Evolutionary conservation across 2,113 vertebrate genomes (phyloP).

Genomic region (Erythrolamprus reginae): DNA sequence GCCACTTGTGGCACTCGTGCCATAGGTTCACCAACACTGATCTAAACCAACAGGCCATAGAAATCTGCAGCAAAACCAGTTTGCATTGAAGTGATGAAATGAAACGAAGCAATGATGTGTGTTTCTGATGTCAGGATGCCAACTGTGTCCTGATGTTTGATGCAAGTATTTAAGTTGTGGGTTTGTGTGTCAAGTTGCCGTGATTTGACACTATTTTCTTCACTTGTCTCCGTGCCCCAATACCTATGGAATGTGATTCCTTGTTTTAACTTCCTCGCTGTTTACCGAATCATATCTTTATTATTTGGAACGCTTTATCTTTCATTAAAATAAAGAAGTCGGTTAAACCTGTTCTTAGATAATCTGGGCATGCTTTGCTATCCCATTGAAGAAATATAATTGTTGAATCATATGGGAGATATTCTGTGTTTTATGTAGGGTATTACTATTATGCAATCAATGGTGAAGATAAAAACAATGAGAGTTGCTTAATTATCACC

Average conservation of each 20-base stretch:
- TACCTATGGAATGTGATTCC: background rate
- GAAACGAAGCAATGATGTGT: background rate
- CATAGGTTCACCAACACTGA: too few relatives aligned
- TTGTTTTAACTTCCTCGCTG: background rate
- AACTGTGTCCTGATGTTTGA: background rate
- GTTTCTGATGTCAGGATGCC: background rate
- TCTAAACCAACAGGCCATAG: background rate
- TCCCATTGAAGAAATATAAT: rapidly evolving
- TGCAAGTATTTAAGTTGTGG: background rate
- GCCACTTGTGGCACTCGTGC: too few relatives aligned
- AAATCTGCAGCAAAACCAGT: background rate
- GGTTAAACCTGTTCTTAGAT: background rate
- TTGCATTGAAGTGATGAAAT: background rate
- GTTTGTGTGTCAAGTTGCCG: background rate
- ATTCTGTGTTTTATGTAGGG: rapidly evolving
- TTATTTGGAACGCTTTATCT: rapidly evolving
- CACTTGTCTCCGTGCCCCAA: background rate
- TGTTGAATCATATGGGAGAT: background rate
- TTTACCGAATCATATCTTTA: background rate
- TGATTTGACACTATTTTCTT: background rate
- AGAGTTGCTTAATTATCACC: background rate
- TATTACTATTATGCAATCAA: rapidly evolving
- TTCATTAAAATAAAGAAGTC: background rate
- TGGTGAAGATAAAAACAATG: background rate
- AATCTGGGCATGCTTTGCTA: rapidly evolving